Evolutionary conservation across 2,113 vertebrate genomes (phyloP), one percentile per base, ranked within the genome.

Genomic region (Rhineura floridana): DNA sequence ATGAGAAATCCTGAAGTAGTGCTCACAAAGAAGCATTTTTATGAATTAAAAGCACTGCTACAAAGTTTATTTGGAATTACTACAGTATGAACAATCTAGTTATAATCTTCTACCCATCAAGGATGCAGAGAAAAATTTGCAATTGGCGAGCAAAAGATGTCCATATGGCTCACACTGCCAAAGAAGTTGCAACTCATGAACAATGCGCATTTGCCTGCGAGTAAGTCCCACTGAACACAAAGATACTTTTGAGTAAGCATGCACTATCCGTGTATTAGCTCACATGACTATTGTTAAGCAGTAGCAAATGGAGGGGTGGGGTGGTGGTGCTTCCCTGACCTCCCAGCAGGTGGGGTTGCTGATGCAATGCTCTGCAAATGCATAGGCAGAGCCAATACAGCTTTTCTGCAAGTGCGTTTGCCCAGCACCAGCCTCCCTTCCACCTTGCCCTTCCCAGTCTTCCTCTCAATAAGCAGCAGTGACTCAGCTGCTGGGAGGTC

Each of bases 1-100:
- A 83, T 9, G 73, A 84, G 89, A 42, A 89, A 81, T 77, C 87
- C 23, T 92, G 78, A 89, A 94, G 79, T 72, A 73, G 28, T 55
- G 89, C 72, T 88, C 39, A 86, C 87, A 89, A 91, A 59, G 83
- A 28, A 90, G 23, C 0, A 69, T 81, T 83, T 82, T 12, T 90
- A 13, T 94, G 85, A 91, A 93, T 93, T 90, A 63, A 93, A 92
- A 85, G 8, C 79, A 15, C 81, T 36, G 36, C 33, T 36, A 44
- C 89, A 75, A 87, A 50, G 30, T 75, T 92, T 72, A 33, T 67
- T 84, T 90, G 91, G 86, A 88, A 69, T 80, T 2, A 2, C 79
- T 77, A 50, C 44, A 48, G 12, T 1, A 30, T 62, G 5, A 1
- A 44, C 69, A 48, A 46, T 70, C 46, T 70, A 36, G 15, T 10